These are phyloP conservation scores for Rhinoraja longicauda DNA, from an alignment of 2,797 vertebrate genomes.

Conservation along the genomic window DNA sequence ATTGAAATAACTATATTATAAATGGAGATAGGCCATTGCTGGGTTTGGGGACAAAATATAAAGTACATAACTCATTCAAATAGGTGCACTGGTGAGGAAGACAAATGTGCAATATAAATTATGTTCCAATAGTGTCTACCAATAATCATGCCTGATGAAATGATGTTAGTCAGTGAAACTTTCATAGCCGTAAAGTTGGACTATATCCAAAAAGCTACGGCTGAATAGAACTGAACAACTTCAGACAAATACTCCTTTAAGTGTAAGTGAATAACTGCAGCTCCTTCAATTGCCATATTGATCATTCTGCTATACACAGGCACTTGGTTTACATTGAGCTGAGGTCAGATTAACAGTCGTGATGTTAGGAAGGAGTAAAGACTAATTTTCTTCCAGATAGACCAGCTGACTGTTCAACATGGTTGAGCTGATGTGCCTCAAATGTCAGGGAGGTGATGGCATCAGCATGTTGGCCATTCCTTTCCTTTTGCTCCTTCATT, in stretches of 20 bases:
- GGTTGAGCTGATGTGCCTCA: slow-evolving; percentile 47
- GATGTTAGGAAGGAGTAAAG: not conserved
- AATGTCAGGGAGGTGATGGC: slow-evolving; percentile 67
- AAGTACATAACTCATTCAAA: not conserved
- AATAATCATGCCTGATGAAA: slow-evolving; percentile 9
- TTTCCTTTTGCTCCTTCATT: slow-evolving; percentile 63
- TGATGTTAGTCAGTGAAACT: not conserved
- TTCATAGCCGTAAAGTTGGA: not conserved
- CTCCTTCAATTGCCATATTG: slow-evolving; percentile 31
- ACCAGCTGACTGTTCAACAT: not conserved
- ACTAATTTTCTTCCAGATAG: slow-evolving; percentile 5
- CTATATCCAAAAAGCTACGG: not conserved
- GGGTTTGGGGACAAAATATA: slow-evolving; percentile 2
- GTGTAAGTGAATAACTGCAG: slow-evolving; percentile 25
- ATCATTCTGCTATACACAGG: slow-evolving; percentile 11
- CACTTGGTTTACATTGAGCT: slow-evolving; percentile 2
- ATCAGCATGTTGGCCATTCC: slow-evolving; percentile 60
- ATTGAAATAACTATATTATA: not conserved
- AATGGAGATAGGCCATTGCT: not conserved
- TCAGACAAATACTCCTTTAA: slow-evolving; percentile 8
- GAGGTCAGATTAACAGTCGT: slow-evolving; percentile 3
- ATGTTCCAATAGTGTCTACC: not conserved
- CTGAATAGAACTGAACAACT: slow-evolving; percentile 5
- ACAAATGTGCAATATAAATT: not conserved
- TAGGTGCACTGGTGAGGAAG: not conserved